Conservation (phyloP, 2,888 invertebrate species). For the Caenorhabditis sp. region DNA sequence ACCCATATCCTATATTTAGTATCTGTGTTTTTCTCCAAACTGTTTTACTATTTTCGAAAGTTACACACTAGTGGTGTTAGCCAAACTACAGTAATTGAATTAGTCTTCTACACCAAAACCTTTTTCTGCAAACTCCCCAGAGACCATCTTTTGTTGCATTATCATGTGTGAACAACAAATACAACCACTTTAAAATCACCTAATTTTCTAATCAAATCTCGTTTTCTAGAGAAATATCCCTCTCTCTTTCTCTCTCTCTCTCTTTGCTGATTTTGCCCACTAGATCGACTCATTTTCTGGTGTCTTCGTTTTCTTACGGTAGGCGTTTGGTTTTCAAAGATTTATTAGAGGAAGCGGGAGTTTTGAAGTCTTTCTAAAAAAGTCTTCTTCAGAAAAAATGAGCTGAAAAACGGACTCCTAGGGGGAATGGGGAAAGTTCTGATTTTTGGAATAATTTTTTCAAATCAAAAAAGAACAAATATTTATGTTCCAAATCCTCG, state of each 20-base stretch:
- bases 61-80: background rate
- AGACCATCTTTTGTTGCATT: background rate
- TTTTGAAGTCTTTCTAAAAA: background rate
- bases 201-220: conserved; percentile 19
- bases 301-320: conserved; percentile 1
- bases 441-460: conserved; percentile 12
- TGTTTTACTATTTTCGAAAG: background rate
- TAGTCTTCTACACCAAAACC: conserved; percentile 4
- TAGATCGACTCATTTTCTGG: conserved; percentile 7
- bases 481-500: background rate
- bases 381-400: background rate
- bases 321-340: background rate
- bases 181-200: conserved; percentile 9
- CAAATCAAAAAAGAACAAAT: conserved; percentile 6
- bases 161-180: conserved; percentile 15
- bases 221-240: background rate
- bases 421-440: background rate
- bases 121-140: conserved; percentile 7
- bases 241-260: conserved; percentile 1
- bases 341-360: conserved; percentile 23
- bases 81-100: conserved; percentile 27
- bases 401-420: conserved; percentile 6
- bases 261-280: background rate
- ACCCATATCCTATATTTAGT: background rate
- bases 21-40: background rate